Evolutionary conservation across 2,888 invertebrate genomes (phyloP).

Genomic region (Drosophila buzzatii): DNA sequence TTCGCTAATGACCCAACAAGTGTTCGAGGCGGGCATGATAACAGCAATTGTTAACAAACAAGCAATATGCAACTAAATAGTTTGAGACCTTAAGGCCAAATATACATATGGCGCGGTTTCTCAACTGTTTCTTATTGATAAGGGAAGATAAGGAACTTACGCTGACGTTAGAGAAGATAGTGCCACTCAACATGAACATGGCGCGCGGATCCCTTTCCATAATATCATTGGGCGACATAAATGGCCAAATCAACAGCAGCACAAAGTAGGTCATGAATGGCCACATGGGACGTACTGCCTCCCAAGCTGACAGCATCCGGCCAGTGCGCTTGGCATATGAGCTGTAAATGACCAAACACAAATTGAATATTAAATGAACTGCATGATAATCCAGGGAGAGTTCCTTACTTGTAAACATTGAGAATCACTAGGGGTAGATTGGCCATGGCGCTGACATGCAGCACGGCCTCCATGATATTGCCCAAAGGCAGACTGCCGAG

Average conservation of each 20-base stretch:
- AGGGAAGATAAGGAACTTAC: slow-evolving; percentile 88
- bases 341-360: slow-evolving; percentile 85
- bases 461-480: slow-evolving; percentile 91
- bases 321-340: slow-evolving; percentile 95
- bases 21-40: not conserved
- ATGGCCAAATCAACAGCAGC: slow-evolving; percentile 93
- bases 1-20: slow-evolving; percentile 7
- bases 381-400: slow-evolving; percentile 45
- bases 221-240: slow-evolving; percentile 92
- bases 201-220: slow-evolving; percentile 93
- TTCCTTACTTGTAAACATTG: slow-evolving; percentile 93
- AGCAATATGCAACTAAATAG: not conserved
- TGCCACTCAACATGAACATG: slow-evolving; percentile 95
- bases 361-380: not conserved
- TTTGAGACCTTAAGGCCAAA: not conserved
- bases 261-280: slow-evolving; percentile 91
- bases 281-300: slow-evolving; percentile 95
- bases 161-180: slow-evolving; percentile 98
- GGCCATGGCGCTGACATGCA: slow-evolving; percentile 94
- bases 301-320: slow-evolving; percentile 91
- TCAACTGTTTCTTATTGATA: not conserved
- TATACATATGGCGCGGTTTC: not conserved
- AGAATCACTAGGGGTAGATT: slow-evolving; percentile 95
- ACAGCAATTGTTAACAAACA: not conserved
- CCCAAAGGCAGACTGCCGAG: slow-evolving; percentile 88